Evolutionary conservation across 2,113 vertebrate species (phyloP).

Genomic region (Nothoprocta pentlandii): DNA sequence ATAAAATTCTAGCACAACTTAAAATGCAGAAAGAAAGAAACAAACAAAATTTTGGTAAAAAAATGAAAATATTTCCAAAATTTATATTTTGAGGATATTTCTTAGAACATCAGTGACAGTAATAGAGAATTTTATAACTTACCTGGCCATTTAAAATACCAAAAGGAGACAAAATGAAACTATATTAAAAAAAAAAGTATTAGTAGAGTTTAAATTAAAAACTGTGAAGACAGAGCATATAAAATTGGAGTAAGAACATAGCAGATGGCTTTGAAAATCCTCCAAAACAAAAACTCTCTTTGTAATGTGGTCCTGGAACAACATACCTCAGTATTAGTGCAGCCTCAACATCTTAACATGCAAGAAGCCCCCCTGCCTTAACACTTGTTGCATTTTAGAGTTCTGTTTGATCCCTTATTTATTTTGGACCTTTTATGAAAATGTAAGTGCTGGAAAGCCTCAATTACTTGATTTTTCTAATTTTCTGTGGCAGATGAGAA

Average conservation of each 20-base stretch:
- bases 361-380: not conserved
- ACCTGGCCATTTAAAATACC: not conserved
- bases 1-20: not conserved
- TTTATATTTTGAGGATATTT: not conserved
- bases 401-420: not conserved
- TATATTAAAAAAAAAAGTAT: not conserved
- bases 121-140: not conserved
- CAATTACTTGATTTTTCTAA: not conserved
- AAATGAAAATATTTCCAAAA: not conserved
- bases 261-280: not conserved
- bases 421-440: not conserved
- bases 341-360: not conserved
- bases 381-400: not conserved
- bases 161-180: not conserved
- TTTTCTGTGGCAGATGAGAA: not conserved
- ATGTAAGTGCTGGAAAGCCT: not conserved
- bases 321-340: not conserved
- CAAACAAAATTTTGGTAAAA: not conserved
- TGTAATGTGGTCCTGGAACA: not conserved
- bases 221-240: not conserved
- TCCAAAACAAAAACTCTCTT: not conserved
- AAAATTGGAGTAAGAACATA: not conserved
- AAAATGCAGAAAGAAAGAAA: not conserved
- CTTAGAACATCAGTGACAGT: not conserved
- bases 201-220: not conserved